These are phyloP conservation scores for Avahi laniger DNA, from an alignment of 2,797 vertebrate genomes.

Conservation along the genomic window DNA sequence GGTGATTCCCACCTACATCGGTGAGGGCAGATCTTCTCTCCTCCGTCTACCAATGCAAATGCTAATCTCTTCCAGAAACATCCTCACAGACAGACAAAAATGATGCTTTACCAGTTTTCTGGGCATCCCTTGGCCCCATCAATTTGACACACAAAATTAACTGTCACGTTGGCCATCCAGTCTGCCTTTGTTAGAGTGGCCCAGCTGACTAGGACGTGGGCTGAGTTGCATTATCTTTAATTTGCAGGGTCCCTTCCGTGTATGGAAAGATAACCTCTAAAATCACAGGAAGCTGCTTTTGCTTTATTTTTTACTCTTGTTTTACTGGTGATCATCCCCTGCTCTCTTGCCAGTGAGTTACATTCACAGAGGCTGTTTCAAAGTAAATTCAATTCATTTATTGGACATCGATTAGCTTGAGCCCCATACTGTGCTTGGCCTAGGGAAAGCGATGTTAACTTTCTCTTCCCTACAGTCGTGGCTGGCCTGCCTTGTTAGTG, in stretches of 20 bases:
- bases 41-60: neutral
- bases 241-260: neutral
- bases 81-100: neutral
- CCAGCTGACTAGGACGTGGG: neutral
- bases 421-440: neutral
- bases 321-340: neutral
- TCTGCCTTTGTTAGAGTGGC: neutral
- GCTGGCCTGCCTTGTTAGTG: constrained; percentile 24
- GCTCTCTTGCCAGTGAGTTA: neutral
- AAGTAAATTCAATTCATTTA: neutral
- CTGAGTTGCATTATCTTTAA: neutral
- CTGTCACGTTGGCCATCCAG: neutral
- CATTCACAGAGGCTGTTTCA: neutral
- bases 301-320: neutral
- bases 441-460: neutral
- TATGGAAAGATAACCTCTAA: neutral
- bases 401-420: neutral
- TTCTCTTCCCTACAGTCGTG: neutral
- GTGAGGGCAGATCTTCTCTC: neutral
- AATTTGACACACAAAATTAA: neutral
- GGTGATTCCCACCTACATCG: neutral
- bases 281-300: neutral
- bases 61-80: neutral
- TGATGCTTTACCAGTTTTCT: neutral
- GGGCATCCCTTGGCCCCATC: neutral